Percentiles rank a stretch among this genome's conserved stretches.
phyloP scores from a whole-genome alignment of 2,797 vertebrate species.

The Danio tinwini region DNA sequence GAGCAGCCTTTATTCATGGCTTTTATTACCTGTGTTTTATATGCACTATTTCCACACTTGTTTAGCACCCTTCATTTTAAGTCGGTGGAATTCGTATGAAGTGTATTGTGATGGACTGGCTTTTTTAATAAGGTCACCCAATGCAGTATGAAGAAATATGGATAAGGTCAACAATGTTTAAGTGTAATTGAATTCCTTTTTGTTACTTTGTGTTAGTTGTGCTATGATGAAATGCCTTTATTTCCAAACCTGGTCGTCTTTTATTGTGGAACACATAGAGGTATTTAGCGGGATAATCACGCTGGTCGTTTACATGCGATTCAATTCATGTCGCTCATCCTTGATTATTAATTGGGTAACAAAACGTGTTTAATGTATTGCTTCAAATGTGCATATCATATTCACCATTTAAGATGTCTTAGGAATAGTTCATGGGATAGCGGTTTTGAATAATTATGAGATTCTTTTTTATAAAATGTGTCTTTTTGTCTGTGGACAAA shows the following conservation, averaged over 20 bases:
- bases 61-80: slow-evolving; percentile 63
- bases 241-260: not conserved
- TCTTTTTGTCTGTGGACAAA: no score
- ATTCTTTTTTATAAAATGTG: no score
- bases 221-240: not conserved
- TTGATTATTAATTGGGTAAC: not conserved
- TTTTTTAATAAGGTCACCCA: slow-evolving; percentile 34
- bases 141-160: not conserved
- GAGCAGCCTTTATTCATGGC: slow-evolving; percentile 81
- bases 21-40: slow-evolving; percentile 85
- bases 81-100: slow-evolving; percentile 67
- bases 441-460: no score
- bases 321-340: not conserved
- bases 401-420: no score
- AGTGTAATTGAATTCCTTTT: not conserved
- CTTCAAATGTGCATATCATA: no score
- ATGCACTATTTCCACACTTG: slow-evolving; percentile 67
- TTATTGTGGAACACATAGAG: not conserved
- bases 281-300: not conserved
- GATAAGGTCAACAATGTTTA: slow-evolving; percentile 11
- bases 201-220: not conserved
- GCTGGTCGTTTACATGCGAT: not conserved
- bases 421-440: no score
- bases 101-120: slow-evolving; percentile 66
- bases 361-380: no score